Base-by-base conservation (phyloP, 2,888 invertebrate genomes). In the Cantharis rufa region DNA sequence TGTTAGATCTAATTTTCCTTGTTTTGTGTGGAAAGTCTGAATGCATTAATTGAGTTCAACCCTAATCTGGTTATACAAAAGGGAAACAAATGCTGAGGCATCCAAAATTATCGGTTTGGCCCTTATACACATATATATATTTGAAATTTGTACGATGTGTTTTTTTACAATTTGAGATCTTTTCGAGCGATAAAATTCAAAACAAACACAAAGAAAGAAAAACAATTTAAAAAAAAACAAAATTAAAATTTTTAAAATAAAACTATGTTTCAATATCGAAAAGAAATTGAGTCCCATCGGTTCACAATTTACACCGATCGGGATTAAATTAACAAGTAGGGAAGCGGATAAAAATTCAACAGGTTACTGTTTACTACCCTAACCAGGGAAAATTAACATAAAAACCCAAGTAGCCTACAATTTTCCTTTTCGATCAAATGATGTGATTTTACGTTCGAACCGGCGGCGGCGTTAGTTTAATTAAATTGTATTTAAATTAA, bases 11-110 rank as follows among this genome's bases (percentile, higher is more conserved):
- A 73, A 73, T 73, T 73, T 64, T 68, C 48, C 18, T 62, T 70
- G 73, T 73, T 69, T 62, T 73, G 27, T 62, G 73, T 48, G 28
- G 73, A 73, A 48, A 69, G 73, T 69, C 69, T 21, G 62, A 68
- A 62, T 73, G 62, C 28, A 62, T 69, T 73, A 73, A 73, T 73
- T 73, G 69, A 73, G 68, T 73, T 73, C 73, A 61, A 73, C 73
- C 73, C 73, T 73, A 73, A 73, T 73, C 69, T 62, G 62, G 24
- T 66, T 66, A 66, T 16, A 13, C 68, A 27, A 21, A 69, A 32
- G 16, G 13, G 15, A 15, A 73, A 69, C 73, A 69, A 73, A 69
- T 69, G 28, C 28, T 10, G 1, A 18, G 27, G 10, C 10, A 63
- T 16, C 63, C 63, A 10, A 63, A 18, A 63, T 15, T 63, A 15